phyloP scores from a whole-genome alignment of 1,140 invertebrate genomes.

The Zaprionus camerounensis region DNA sequence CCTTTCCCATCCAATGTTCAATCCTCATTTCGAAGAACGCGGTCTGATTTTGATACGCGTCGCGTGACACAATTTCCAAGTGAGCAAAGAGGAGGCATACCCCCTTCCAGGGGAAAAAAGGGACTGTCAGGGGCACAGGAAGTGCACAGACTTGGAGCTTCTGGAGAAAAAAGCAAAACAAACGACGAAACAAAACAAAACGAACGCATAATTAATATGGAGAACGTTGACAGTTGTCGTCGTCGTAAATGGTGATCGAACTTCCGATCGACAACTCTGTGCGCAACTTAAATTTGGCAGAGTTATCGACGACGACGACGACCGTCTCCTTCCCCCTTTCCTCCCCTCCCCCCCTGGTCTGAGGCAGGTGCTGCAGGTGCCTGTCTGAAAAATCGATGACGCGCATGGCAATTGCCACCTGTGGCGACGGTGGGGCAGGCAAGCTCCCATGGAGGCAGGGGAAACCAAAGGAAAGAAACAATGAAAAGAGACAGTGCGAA shows the following conservation, averaged over 20 bases:
- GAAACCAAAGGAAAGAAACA: conserved; percentile 11
- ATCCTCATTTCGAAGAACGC: conserved; percentile 1
- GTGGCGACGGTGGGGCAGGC: conserved; percentile 30
- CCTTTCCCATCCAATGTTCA: not conserved
- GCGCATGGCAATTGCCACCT: conserved; percentile 74
- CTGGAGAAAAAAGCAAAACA: conserved; percentile 11
- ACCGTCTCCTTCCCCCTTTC: not conserved
- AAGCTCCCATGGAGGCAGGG: not conserved
- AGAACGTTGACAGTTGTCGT: conserved; percentile 68
- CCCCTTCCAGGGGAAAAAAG: too few relatives aligned
- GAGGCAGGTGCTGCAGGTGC: conserved; percentile 9
- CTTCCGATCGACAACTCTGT: conserved; percentile 58
- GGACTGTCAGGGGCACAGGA: conserved; percentile 39
- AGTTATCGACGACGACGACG: conserved; percentile 4
- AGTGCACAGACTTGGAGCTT: conserved; percentile 48
- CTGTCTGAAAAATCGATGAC: conserved; percentile 54
- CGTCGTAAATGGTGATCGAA: conserved; percentile 66
- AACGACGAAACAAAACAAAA: conserved; percentile 3
- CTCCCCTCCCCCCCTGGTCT: not conserved
- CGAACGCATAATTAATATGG: conserved; percentile 68
- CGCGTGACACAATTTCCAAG: conserved; percentile 67
- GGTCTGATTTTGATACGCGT: conserved; percentile 53
- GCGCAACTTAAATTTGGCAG: conserved; percentile 50
- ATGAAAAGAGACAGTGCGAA: conserved; percentile 5
- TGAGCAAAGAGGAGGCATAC: not conserved